Base-by-base conservation (phyloP, 2,113 vertebrate genomes). In the Phainopepla nitens region DNA sequence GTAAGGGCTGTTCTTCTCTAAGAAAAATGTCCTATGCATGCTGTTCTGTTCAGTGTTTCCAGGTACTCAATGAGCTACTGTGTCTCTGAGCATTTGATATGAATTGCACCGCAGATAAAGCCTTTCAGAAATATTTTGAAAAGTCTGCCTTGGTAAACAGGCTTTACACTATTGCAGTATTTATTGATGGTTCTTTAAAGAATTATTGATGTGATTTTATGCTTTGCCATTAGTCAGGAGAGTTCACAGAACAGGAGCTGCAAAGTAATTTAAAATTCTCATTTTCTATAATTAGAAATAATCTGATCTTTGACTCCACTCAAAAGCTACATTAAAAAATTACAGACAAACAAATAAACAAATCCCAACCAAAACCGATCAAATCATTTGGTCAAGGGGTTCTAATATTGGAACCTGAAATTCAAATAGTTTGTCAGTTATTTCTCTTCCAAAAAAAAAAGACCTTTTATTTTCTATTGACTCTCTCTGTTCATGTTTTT, bases 401-500 rank as follows among this genome's bases (percentile, higher is more conserved):
- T 70, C 41, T 88, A 31, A 50, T 33, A 41, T 29, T 64, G 47
- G 24, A 66, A 33, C 23, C 47, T 80, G 51, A 58, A 54, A 50
- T 68, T 92, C 10, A 47, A 89, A 49, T 12, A 16, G 0, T 29
- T 89, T 58, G 2, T 22, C 22, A 45, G 11, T 27, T 47, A 28
- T 58, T 70, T 79, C 36, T 93, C 49, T 68, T 11, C 5, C 27
- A 69, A 87, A 69, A 71, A 69, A 71, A 35, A 65, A 31, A 5
- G 0, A 22, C 11, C 64, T 72, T 75, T 22, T 56, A 8, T 41
- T 73, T 72, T 31, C 7, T 45, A 35, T 76, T 53, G 7, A 28
- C 3, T 68, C 1, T 28, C 2, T 2, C 14, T 89, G 1, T 49
- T 22, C 5, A 15, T 29, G 42, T 13, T 23, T 45, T 57, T 14